phyloP scores from a whole-genome alignment of 2,797 vertebrate species.

The Silurus lanzhouensis region DNA sequence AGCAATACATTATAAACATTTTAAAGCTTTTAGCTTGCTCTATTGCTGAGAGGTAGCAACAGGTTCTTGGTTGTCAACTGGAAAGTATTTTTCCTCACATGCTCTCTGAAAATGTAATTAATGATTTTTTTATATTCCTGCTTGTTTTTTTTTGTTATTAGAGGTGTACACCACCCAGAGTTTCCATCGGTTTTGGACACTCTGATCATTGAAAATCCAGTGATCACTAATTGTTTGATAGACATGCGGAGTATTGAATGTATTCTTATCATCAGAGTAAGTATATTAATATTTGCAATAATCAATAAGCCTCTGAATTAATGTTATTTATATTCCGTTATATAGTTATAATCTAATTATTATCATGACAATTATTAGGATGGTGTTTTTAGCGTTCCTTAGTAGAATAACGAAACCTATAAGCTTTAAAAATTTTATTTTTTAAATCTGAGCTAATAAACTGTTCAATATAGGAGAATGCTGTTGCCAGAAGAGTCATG shows the following conservation, averaged over 20 bases:
- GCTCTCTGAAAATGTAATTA: not conserved
- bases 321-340: not conserved
- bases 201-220: conserved; percentile 60
- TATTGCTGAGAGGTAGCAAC: not conserved
- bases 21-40: not conserved
- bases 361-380: not conserved
- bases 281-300: conserved; percentile 18
- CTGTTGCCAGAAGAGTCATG: conserved; percentile 64
- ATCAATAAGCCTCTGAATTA: not conserved
- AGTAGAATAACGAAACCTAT: not conserved
- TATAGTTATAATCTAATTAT: not conserved
- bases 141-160: conserved; percentile 38
- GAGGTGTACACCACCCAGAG: conserved; percentile 57
- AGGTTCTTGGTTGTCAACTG: not conserved
- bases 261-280: conserved; percentile 62
- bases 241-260: conserved; percentile 72
- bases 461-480: conserved; percentile 49
- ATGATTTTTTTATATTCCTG: not conserved
- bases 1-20: conserved; percentile 1
- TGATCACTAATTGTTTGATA: conserved; percentile 70
- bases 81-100: not conserved
- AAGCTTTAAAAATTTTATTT: not conserved
- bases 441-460: not conserved
- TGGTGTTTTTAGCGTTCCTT: not conserved
- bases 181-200: conserved; percentile 58